Evolutionary conservation across 2,113 vertebrate species (phyloP), one percentile per base, ranked within the genome.

Genomic region (Mionectes macconnelli): DNA sequence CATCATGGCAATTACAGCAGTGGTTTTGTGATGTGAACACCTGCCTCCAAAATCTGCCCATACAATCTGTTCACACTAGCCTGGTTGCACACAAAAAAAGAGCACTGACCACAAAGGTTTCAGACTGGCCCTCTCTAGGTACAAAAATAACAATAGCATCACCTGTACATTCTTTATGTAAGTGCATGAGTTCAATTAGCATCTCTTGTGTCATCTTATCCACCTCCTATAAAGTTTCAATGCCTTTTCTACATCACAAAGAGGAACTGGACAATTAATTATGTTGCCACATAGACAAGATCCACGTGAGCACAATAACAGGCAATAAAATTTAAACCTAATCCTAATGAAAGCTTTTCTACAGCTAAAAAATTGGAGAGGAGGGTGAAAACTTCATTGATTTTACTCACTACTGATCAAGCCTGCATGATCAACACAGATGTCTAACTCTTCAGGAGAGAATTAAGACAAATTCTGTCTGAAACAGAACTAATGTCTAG

Each of bases 71-170:
- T 94, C 92, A 87, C 92, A 78, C 42, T 68, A 95, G 87, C 56
- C 63, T 40, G 45, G 69, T 3, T 67, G 30, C 22, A 44, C 63
- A 69, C 68, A 84, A 62, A 92, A 92, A 92, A 78, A 45, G 42
- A 39, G 37, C 50, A 69, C 24, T 90, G 82, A 96, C 92, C 83
- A 92, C 79, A 74, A 92, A 74, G 90, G 83, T 93, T 92, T 97
- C 90, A 80, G 87, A 91, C 63, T 55, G 67, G 93, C 74, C 93
- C 93, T 94, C 85, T 93, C 92, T 86, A 82, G 78, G 89, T 89
- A 96, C 84, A 94, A 93, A 95, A 96, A 97, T 96, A 97, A 94
- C 93, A 97, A 93, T 87, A 91, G 76, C 37, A 94, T 97, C 93
- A 96, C 95, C 97, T 96, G 95, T 85, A 63, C 0, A 1, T 39